phyloP scores from a whole-genome alignment of 2,113 vertebrate genomes.

The Anarhynchus alexandrinus region DNA sequence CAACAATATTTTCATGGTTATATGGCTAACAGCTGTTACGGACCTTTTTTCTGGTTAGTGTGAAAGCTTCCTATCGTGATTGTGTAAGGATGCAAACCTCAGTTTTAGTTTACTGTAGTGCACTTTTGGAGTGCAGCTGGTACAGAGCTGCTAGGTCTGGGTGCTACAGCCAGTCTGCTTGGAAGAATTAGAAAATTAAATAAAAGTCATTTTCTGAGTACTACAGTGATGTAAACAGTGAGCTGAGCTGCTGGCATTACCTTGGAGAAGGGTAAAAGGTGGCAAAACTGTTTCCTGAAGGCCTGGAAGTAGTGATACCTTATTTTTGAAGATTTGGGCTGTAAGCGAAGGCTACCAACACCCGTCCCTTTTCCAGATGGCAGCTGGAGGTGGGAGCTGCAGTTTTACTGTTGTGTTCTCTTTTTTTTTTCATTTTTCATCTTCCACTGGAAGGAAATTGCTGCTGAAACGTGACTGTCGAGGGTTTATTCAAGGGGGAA shows the following conservation, averaged over 20 bases:
- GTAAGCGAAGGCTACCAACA: rapidly evolving
- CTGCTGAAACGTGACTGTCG: rapidly evolving
- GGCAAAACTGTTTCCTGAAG: background rate
- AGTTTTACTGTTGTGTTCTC: background rate
- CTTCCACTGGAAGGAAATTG: background rate
- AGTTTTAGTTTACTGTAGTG: background rate
- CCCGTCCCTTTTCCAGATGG: rapidly evolving
- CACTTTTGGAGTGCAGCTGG: background rate
- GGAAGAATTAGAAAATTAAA: background rate
- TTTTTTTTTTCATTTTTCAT: background rate
- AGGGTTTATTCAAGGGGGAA: background rate
- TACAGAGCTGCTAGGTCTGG: too few relatives aligned
- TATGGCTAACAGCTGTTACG: background rate
- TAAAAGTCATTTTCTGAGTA: background rate
- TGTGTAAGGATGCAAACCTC: background rate
- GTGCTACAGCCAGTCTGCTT: background rate
- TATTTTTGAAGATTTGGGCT: background rate
- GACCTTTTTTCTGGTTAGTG: background rate
- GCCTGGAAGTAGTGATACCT: background rate
- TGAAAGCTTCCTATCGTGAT: background rate
- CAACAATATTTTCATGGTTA: background rate
- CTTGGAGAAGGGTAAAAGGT: background rate
- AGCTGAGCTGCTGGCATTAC: background rate
- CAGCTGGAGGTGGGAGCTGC: background rate
- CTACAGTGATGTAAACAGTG: rapidly evolving